phyloP scores from a whole-genome alignment of 37 sponge, comb jelly and placozoan genomes.

The Bolinopsis microptera region DNA sequence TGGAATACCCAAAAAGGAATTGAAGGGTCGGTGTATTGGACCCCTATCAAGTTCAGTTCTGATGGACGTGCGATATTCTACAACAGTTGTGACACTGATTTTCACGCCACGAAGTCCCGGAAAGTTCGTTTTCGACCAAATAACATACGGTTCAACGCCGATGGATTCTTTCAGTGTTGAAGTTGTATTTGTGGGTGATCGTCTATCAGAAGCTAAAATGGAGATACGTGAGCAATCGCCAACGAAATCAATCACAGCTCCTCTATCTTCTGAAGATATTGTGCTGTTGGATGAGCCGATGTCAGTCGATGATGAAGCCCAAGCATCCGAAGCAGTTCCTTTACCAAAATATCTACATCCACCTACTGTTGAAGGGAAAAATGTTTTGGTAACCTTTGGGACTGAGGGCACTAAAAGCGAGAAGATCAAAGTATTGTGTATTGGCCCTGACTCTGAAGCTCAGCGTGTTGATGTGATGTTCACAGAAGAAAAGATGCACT shows the following conservation, averaged over 20 bases:
- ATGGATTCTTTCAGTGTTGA: not conserved
- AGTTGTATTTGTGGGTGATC: not conserved
- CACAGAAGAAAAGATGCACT: not conserved
- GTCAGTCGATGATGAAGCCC: not conserved
- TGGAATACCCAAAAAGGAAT: not conserved
- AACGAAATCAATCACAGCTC: not conserved
- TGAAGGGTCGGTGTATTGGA: not conserved
- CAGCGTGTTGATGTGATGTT: not conserved
- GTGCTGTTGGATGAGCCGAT: not conserved
- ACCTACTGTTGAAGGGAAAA: slow-evolving; percentile 1
- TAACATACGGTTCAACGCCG: not conserved
- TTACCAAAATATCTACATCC: slow-evolving; percentile 20
- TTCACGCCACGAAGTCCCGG: not conserved
- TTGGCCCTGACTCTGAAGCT: not conserved
- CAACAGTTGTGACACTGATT: not conserved
- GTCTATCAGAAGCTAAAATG: not conserved
- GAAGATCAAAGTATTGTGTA: not conserved
- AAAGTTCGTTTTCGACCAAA: not conserved
- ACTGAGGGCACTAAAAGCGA: not conserved
- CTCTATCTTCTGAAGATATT: not conserved
- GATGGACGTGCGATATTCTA: not conserved
- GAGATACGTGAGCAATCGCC: not conserved
- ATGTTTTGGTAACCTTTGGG: not conserved
- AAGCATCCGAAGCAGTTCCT: not conserved
- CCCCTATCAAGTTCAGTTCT: not conserved